These are phyloP conservation scores for Oryzias dopingdopingensis DNA, from an alignment of 2,797 vertebrate genomes.

Conservation along the genomic window DNA sequence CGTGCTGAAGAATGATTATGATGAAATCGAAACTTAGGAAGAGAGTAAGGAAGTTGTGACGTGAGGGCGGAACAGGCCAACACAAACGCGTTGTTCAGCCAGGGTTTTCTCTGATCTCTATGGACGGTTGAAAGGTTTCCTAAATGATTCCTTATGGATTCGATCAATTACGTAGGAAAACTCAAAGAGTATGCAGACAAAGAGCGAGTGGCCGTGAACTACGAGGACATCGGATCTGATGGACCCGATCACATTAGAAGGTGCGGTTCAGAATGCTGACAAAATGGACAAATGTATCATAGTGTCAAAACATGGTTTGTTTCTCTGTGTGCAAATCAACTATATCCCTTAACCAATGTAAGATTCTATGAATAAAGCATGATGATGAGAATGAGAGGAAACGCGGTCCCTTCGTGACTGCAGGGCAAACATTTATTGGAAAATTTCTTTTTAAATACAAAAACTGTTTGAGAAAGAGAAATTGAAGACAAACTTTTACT, in stretches of 20 bases:
- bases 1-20: slow-evolving; percentile 15
- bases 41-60: neutral
- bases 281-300: too few relatives aligned
- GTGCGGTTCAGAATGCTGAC: slow-evolving; percentile 49
- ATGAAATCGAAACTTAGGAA: slow-evolving; percentile 46
- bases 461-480: too few relatives aligned
- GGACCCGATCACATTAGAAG: slow-evolving; percentile 68
- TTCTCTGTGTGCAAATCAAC: too few relatives aligned
- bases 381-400: too few relatives aligned
- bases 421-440: too few relatives aligned
- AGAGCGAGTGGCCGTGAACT: neutral
- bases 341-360: too few relatives aligned
- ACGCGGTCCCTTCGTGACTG: too few relatives aligned
- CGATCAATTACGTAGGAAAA: slow-evolving; percentile 42
- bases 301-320: too few relatives aligned
- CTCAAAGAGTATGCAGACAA: slow-evolving; percentile 60
- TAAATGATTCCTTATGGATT: slow-evolving; percentile 34
- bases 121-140: rapidly evolving
- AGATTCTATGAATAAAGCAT: too few relatives aligned
- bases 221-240: slow-evolving; percentile 38
- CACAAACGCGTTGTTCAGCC: too few relatives aligned
- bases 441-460: too few relatives aligned
- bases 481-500: too few relatives aligned
- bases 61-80: neutral
- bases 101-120: neutral